Base-by-base conservation (phyloP, 2,797 vertebrate species). In the Enteromius argenteus region DNA sequence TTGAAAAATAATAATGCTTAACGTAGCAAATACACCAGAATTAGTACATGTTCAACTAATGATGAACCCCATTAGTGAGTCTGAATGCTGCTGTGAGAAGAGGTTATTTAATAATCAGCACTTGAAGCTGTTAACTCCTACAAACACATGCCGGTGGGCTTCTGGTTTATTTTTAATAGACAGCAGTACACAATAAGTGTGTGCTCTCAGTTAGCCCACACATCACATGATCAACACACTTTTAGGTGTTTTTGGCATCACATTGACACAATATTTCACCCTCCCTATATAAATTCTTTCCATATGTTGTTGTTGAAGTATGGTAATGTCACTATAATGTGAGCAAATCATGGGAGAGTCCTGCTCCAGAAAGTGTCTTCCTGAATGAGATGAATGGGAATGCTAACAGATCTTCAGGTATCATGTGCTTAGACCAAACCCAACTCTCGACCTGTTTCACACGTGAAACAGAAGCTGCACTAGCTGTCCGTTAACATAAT, bases 121-220 rank as follows among this genome's bases (percentile, higher is more conserved):
- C 89, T 92, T 90, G 89, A 91, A 88, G 86, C 81, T 87, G 88
- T 86, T 90, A 93, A 90, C 87, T 89, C 89, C 82, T 88, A 90
- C 90, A 92, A 91, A 91, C 86, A 76, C 3, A 83, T 87, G 84
- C 60, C 11, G 6, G 23, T 30, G 5, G 58, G 10, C 23, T 62
- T 62, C 91, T 91, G 91, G 90, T 92, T 87, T 86, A 91, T 91
- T 91, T 91, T 89, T 87, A 92, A 92, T 88, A 90, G 89, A 83
- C 90, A 87, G 71, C 21, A 74, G 74, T 88, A 85, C 87, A 90
- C 91, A 93, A 93, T 87, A 89, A 91, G 91, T 87, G 88, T 69
- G 76, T 90, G 90, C 71, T 88, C 90, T 90, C 87, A 92, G 91
- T 93, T 90, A 90, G 88, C 88, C 86, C 79, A 73, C 79, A 69